Evolutionary conservation across 2,113 vertebrate species (phyloP).

Genomic region (Pampusana beccarii): DNA sequence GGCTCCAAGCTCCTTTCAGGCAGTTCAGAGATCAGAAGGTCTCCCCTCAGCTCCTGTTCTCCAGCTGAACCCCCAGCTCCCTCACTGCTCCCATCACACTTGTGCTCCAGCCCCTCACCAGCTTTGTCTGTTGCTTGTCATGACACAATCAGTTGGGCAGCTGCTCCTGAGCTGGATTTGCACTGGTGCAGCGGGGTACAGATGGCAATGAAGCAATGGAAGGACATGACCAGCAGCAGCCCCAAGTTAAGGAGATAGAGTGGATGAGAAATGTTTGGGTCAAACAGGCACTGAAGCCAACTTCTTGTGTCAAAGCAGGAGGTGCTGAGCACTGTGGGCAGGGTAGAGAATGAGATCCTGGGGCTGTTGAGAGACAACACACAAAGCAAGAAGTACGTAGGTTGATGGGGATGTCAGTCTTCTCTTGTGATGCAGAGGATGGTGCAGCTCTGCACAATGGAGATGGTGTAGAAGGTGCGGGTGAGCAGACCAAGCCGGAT

Average conservation of each 20-base stretch:
- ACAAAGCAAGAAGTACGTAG: slow-evolving; percentile 56
- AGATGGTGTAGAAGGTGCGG: background rate
- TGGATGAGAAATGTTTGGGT: slow-evolving; percentile 45
- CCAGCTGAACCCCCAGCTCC: too few relatives aligned
- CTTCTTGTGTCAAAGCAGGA: slow-evolving; percentile 27
- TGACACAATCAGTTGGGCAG: rapidly evolving
- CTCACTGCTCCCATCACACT: too few relatives aligned
- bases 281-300: slow-evolving; percentile 22
- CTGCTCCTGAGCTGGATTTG: background rate
- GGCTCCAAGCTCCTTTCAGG: too few relatives aligned
- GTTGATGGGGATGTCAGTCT: slow-evolving; percentile 31
- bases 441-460: background rate
- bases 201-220: slow-evolving; percentile 12
- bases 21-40: too few relatives aligned
- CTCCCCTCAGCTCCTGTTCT: too few relatives aligned
- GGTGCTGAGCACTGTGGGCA: slow-evolving; percentile 34
- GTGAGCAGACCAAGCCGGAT: slow-evolving; percentile 26
- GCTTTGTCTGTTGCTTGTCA: background rate
- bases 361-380: slow-evolving; percentile 33
- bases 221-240: slow-evolving; percentile 9
- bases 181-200: background rate
- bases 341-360: background rate
- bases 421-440: background rate
- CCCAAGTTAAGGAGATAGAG: slow-evolving; percentile 1
- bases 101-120: too few relatives aligned